phyloP scores from a whole-genome alignment of 2,888 invertebrate genomes.

The Romanomermis culicivorax region DNA sequence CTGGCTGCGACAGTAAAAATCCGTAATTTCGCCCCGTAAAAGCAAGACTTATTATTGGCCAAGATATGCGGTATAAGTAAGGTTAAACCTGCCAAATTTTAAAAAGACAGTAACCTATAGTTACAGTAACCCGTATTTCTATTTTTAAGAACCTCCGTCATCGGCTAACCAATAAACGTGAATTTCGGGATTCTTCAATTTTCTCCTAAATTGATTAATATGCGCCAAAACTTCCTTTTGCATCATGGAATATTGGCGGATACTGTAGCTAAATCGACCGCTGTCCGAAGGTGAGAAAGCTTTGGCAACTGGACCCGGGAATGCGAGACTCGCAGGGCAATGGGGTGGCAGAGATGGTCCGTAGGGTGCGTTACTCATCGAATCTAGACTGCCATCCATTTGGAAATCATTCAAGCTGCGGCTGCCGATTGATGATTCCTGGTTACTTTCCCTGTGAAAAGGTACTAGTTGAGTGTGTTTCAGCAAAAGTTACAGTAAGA shows the following conservation, averaged over 20 bases:
- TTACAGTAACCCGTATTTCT: too few species aligned
- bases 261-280: neutral
- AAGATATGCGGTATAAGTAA: conserved; percentile 65
- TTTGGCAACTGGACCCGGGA: neutral
- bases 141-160: conserved; percentile 39
- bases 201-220: conserved; percentile 23
- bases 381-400: too few species aligned
- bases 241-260: neutral
- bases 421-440: too few species aligned
- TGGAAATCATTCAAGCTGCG: too few species aligned
- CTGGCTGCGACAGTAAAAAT: conserved; percentile 26
- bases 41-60: conserved; percentile 42
- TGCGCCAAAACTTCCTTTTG: conserved; percentile 23
- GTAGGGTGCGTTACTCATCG: too few species aligned
- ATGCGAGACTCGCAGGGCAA: too few species aligned
- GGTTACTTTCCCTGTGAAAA: too few species aligned
- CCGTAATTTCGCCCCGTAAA: conserved; percentile 20
- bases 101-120: neutral
- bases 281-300: neutral
- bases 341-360: too few species aligned
- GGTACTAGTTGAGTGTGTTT: too few species aligned
- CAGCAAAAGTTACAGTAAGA: too few species aligned
- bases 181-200: conserved; percentile 17
- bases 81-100: conserved; percentile 39
- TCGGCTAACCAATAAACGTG: conserved; percentile 90